Base-by-base conservation (phyloP, 1,140 invertebrate species). In the Ceratosolen solmsi region DNA sequence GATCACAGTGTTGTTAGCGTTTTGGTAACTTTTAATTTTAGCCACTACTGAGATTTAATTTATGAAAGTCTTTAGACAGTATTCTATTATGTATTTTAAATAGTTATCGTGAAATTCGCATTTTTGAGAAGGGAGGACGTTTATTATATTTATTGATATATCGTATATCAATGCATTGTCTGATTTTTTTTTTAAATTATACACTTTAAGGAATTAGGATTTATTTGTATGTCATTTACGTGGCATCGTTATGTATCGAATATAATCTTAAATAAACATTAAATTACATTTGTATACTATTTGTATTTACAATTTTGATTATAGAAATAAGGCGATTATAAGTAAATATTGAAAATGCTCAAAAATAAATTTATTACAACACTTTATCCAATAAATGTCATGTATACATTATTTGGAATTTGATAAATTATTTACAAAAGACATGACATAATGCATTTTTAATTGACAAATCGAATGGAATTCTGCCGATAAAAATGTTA, bases 191-290 rank as follows among this genome's bases (percentile, higher is more conserved):
- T 79, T 8, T 38, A 65, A 79, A 75, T 33, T 73, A 49, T 77
- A 60, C 60, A 78, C 54, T 72, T 60, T 33, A 65, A 82, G 46
- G 58, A 78, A 78, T 78, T 82, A 63, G 22, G 58, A 82, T 77
- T 82, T 77, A 79, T 68, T 79, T 79, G 82, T 83, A 83, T 58
- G 22, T 76, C 82, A 76, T 8, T 0, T 75, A 30, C 51, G 60
- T 27, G 82, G 82, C 82, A 83, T 68, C 72, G 82, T 83, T 83
- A 83, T 83, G 76, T 83, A 83, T 79, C 76, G 25, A 79, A 79
- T 79, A 83, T 79, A n/a, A n/a, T 83, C 82, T 65, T 79, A 79
- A 82, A 82, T 82, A 82, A 82, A 82, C 51, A 82, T 82, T 78
- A 82, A 60, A 82, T 82, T 78, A 78, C 65, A 82, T 82, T 82